These are phyloP conservation scores for Dryobates pubescens DNA, from an alignment of 2,797 vertebrate species.

Conservation along the genomic window DNA sequence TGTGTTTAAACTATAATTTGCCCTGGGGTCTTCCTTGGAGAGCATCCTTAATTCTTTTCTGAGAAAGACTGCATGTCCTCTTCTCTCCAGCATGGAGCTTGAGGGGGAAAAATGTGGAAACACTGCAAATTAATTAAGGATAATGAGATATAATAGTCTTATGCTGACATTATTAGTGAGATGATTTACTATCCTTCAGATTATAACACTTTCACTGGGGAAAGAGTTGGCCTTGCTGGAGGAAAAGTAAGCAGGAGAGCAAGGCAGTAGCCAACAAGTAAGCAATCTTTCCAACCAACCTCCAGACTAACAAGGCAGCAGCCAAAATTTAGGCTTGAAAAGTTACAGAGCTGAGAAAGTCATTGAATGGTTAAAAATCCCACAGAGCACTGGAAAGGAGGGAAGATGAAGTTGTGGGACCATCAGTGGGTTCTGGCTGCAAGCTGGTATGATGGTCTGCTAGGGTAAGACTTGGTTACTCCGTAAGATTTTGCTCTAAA, in stretches of 20 bases:
- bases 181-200: constrained; percentile 37
- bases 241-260: constrained; percentile 50
- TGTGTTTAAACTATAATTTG: neutral
- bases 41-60: neutral
- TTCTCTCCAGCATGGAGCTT: neutral
- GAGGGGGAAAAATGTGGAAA: neutral
- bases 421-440: neutral
- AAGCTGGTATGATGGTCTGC: neutral
- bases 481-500: neutral
- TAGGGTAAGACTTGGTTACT: neutral
- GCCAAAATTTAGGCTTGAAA: neutral
- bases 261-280: constrained; percentile 36
- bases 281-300: neutral
- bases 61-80: neutral
- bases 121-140: neutral
- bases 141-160: neutral
- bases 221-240: constrained; percentile 24
- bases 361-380: neutral
- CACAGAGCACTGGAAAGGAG: neutral
- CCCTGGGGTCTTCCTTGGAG: neutral
- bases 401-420: neutral
- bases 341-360: neutral
- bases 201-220: neutral
- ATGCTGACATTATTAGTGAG: constrained; percentile 31
- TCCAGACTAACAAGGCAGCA: neutral